These are phyloP conservation scores for Mus pahari DNA, from an alignment of 2,113 vertebrate species.

Conservation along the genomic window DNA sequence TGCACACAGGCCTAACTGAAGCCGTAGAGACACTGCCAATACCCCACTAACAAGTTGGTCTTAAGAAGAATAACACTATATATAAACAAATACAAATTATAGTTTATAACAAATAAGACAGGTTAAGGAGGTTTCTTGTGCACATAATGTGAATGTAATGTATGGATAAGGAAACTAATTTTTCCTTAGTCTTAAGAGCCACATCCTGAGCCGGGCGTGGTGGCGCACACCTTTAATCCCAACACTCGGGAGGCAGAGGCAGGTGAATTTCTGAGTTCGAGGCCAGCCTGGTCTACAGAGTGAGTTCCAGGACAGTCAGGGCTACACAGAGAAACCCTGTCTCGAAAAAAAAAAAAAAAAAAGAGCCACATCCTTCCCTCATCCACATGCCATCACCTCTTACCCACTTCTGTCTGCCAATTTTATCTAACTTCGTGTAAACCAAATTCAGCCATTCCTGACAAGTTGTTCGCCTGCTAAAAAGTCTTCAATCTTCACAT, in stretches of 20 bases:
- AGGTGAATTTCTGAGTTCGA: too few relatives aligned
- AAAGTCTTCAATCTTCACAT: slow-evolving; percentile 77
- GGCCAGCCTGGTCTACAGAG: too few relatives aligned
- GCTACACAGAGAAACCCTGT: too few relatives aligned
- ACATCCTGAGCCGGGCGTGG: too few relatives aligned
- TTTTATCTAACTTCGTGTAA: slow-evolving; percentile 65
- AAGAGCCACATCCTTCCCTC: neutral
- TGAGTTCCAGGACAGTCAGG: too few relatives aligned
- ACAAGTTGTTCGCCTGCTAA: slow-evolving; percentile 66
- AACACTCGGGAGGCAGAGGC: too few relatives aligned
- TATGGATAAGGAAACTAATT: neutral
- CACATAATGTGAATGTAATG: neutral
- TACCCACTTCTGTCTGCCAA: neutral
- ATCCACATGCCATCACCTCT: neutral
- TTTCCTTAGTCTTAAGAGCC: neutral
- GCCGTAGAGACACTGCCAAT: neutral
- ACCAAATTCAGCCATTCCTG: slow-evolving; percentile 66
- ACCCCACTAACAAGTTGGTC: neutral
- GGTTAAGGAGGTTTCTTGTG: neutral
- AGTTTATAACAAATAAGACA: neutral
- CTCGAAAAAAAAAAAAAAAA: too few relatives aligned
- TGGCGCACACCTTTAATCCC: too few relatives aligned
- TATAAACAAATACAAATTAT: neutral
- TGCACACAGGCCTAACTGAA: neutral
- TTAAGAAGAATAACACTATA: neutral